Evolutionary conservation across 2,797 vertebrate species (phyloP).

Genomic region (Tolypeutes matacus): DNA sequence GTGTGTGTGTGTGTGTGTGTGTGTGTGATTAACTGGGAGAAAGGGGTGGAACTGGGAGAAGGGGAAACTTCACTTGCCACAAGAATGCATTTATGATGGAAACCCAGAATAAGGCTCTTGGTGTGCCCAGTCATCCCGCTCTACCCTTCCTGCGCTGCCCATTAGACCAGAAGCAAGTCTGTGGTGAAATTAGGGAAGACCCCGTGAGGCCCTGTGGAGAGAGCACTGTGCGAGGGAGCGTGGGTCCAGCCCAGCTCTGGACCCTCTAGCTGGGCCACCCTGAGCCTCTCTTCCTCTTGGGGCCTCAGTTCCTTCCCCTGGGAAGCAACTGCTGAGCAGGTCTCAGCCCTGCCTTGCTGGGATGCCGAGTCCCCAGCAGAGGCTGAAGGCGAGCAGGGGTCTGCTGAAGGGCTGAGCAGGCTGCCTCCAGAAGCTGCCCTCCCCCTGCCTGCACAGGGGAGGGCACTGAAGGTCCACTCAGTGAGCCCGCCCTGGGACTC

Average conservation of each 20-base stretch:
- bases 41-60: neutral
- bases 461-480: neutral
- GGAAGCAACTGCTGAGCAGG: neutral
- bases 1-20: too few species aligned
- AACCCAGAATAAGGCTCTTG: neutral
- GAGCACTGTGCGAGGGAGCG: neutral
- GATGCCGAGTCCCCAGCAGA: neutral
- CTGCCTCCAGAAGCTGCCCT: neutral
- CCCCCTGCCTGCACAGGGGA: neutral
- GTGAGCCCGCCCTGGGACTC: neutral
- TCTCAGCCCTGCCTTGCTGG: neutral
- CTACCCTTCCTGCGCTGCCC: neutral
- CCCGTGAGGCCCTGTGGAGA: neutral
- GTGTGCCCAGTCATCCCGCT: accelerated
- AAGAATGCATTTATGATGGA: accelerated
- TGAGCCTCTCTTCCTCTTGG: neutral
- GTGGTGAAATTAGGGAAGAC: neutral
- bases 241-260: neutral
- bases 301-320: neutral
- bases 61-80: neutral
- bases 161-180: neutral
- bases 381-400: neutral
- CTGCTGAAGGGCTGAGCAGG: neutral
- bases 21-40: too few species aligned
- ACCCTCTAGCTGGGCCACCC: neutral